A percentile compares a stretch with the other conserved stretches of the same genome.
Evolutionary conservation across 2,113 vertebrate genomes (phyloP).

Genomic region (Phycodurus eques): DNA sequence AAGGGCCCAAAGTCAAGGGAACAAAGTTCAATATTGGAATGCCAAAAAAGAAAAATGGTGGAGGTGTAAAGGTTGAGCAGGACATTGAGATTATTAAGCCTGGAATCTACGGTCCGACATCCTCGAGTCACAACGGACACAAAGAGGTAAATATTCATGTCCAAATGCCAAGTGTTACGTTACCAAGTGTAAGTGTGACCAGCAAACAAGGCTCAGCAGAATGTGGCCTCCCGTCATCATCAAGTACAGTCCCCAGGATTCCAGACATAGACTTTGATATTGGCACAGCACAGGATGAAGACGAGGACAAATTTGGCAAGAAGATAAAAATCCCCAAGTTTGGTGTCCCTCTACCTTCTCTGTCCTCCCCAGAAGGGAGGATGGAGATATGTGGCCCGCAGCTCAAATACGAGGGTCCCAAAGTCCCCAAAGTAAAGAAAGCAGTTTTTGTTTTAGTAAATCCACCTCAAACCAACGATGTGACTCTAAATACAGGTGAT

Average conservation of each 20-base stretch:
- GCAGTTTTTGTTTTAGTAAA: constrained; percentile 72
- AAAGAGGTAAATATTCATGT: constrained; percentile 32
- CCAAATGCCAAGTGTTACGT: constrained; percentile 15
- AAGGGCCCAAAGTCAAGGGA: constrained; percentile 65
- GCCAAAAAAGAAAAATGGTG: constrained; percentile 62
- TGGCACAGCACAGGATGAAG: constrained; percentile 49
- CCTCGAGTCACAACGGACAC: constrained; percentile 16
- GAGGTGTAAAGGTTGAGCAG: constrained; percentile 19
- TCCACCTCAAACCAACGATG: constrained; percentile 47
- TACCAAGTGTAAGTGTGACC: constrained; percentile 32
- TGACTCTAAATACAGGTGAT: constrained; percentile 34
- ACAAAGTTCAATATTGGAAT: constrained; percentile 69
- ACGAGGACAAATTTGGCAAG: constrained; percentile 30
- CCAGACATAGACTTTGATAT: constrained; percentile 69
- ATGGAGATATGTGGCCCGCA: constrained; percentile 48
- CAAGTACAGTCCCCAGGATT: constrained; percentile 55
- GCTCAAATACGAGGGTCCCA: constrained; percentile 61
- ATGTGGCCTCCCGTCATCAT: constrained; percentile 12
- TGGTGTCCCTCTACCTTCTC: constrained; percentile 69
- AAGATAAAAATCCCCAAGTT: constrained; percentile 80
- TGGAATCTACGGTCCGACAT: constrained; percentile 56
- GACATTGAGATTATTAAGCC: constrained; percentile 41
- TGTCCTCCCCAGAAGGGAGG: constrained; percentile 48
- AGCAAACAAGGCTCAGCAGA: constrained; percentile 22
- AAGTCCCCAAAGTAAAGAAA: constrained; percentile 71